Evolutionary conservation across 2,888 invertebrate genomes (phyloP).

Genomic region (Acrocyrtus sp.): DNA sequence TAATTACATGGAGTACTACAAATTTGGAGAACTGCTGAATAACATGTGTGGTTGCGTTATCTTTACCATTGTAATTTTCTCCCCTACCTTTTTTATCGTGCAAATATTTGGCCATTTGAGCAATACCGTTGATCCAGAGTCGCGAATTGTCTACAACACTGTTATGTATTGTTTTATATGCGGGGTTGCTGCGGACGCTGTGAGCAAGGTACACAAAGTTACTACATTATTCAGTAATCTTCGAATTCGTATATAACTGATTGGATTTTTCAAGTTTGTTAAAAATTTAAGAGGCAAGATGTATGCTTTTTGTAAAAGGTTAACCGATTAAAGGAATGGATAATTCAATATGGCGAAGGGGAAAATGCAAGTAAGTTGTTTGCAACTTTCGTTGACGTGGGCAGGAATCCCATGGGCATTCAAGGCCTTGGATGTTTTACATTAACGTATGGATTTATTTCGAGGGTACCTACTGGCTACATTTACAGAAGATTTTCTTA

Average conservation of each 20-base stretch:
- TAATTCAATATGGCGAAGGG: conserved; percentile 33
- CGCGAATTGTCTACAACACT: conserved; percentile 24
- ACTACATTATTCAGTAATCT: neutral
- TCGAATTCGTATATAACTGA: neutral
- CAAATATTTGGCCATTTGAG: conserved; percentile 36
- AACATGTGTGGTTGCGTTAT: conserved; percentile 35
- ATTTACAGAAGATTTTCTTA: neutral
- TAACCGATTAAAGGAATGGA: conserved; percentile 37
- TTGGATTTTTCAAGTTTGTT: no score
- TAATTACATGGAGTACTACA: conserved; percentile 27
- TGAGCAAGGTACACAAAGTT: conserved; percentile 22
- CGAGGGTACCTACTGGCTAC: conserved; percentile 9
- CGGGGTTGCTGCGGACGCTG: conserved; percentile 23
- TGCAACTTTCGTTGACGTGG: conserved; percentile 41
- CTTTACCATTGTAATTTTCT: conserved; percentile 16
- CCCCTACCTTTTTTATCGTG: conserved; percentile 39
- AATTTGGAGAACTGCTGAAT: conserved; percentile 30
- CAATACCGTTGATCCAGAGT: conserved; percentile 14
- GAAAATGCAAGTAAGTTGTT: conserved; percentile 22
- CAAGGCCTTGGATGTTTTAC: conserved; percentile 37
- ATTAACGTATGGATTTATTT: conserved; percentile 29
- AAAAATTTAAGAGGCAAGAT: neutral
- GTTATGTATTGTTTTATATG: conserved; percentile 22
- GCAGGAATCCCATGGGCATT: conserved; percentile 35
- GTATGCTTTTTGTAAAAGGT: neutral